Evolutionary conservation across 2,113 vertebrate species (phyloP).

Genomic region (Phocoena phocoena): DNA sequence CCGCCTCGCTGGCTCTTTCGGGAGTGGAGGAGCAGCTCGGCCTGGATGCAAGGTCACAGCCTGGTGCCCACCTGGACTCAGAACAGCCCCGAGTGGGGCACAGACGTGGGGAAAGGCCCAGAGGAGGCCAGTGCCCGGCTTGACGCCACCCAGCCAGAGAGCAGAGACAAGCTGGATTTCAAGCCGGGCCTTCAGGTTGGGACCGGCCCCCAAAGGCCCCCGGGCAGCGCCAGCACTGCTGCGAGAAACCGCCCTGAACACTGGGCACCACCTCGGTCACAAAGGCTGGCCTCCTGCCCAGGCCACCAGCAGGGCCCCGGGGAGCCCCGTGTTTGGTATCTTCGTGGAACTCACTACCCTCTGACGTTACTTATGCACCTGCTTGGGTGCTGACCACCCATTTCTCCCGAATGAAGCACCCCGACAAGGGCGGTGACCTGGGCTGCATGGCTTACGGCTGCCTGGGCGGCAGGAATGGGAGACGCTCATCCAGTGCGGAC

Average conservation of each 20-base stretch:
- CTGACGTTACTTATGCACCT: background rate
- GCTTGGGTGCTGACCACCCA: background rate
- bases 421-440: rapidly evolving
- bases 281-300: rapidly evolving
- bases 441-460: rapidly evolving
- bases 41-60: background rate
- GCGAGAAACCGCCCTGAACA: background rate
- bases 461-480: rapidly evolving
- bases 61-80: rapidly evolving
- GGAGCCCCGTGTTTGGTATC: rapidly evolving
- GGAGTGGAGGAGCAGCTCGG: background rate
- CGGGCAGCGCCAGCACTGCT: rapidly evolving
- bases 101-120: background rate
- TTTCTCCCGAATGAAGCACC: background rate
- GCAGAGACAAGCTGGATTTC: rapidly evolving
- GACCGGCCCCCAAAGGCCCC: background rate
- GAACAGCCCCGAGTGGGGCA: background rate
- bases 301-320: rapidly evolving
- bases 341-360: rapidly evolving
- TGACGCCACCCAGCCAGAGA: rapidly evolving
- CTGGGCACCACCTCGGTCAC: rapidly evolving
- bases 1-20: rapidly evolving
- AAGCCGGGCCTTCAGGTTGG: background rate
- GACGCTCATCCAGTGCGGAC: rapidly evolving
- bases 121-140: background rate